These are phyloP conservation scores for Enoplosus armatus DNA, from an alignment of 2,797 vertebrate species.

Conservation along the genomic window DNA sequence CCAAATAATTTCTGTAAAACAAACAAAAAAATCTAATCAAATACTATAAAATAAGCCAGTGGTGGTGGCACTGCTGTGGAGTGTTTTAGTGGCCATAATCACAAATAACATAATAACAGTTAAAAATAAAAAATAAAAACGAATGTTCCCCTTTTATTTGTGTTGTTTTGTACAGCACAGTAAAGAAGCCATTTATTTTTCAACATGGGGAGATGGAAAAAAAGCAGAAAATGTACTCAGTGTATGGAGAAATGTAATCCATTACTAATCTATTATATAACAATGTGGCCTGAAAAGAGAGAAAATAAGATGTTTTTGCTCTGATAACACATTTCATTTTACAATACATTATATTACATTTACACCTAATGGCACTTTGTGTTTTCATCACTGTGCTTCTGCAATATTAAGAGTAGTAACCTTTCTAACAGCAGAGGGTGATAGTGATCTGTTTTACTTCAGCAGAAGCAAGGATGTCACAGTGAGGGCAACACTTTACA, in stretches of 20 bases:
- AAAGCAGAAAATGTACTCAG: neutral
- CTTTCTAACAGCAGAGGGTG: conserved; percentile 67
- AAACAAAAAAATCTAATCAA: neutral
- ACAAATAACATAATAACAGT: neutral
- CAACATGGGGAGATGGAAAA: neutral
- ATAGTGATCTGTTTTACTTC: conserved; percentile 45
- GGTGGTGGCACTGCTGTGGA: neutral
- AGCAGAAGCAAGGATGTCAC: conserved; percentile 15
- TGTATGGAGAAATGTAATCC: neutral
- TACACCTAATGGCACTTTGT: conserved; percentile 38
- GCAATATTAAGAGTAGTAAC: neutral
- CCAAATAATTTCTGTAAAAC: neutral
- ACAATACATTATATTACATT: no score
- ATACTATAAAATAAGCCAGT: neutral
- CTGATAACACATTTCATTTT: neutral
- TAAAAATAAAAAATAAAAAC: neutral
- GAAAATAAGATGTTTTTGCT: neutral
- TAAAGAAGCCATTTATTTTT: neutral
- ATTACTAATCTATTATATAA: neutral
- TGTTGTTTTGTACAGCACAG: neutral
- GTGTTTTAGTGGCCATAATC: neutral
- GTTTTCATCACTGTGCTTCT: conserved; percentile 28
- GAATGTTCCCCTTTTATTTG: neutral
- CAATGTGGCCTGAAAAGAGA: neutral
- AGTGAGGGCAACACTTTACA: neutral